A percentile compares a stretch with the other conserved stretches of the same genome.
Evolutionary conservation across 2,888 invertebrate species (phyloP).

Genomic region (Bombyx huttoni): DNA sequence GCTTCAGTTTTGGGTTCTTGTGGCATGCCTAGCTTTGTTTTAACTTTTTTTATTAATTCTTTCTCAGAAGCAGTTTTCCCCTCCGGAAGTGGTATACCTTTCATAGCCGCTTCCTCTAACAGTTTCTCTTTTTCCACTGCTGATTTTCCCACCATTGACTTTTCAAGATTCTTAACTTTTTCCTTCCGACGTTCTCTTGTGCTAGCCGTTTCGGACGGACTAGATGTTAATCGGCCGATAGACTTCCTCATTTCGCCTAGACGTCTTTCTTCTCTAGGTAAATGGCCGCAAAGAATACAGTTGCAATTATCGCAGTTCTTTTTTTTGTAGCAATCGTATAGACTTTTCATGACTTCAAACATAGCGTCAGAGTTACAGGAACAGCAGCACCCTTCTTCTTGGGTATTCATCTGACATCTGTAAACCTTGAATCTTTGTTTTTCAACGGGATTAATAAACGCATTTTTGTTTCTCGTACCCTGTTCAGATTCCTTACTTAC

Average conservation of each 20-base stretch:
- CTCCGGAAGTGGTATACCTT: constrained; percentile 18
- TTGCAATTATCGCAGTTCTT: constrained; percentile 46
- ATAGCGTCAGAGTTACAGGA: constrained; percentile 52
- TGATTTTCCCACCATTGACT: constrained; percentile 19
- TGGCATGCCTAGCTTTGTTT: constrained; percentile 11
- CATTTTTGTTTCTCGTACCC: not conserved
- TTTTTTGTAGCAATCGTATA: constrained; percentile 51
- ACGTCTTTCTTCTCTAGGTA: constrained; percentile 18
- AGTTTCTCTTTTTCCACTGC: constrained; percentile 22
- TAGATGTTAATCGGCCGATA: not conserved
- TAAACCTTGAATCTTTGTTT: constrained; percentile 17
- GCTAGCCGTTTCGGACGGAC: constrained; percentile 5
- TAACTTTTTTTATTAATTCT: constrained; percentile 11
- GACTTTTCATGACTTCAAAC: constrained; percentile 56
- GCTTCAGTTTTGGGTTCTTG: constrained; percentile 16
- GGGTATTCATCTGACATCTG: constrained; percentile 28
- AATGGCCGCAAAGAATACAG: constrained; percentile 43
- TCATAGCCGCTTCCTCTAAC: constrained; percentile 12
- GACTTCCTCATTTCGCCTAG: constrained; percentile 12
- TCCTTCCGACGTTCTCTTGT: constrained; percentile 5
- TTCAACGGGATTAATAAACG: constrained; percentile 9
- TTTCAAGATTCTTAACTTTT: constrained; percentile 5
- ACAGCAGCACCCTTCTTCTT: constrained; percentile 38
- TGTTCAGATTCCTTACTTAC: not conserved
- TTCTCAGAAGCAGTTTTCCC: constrained; percentile 9